Evolutionary conservation across 2,113 vertebrate genomes (phyloP), one percentile per base, ranked within the genome.

Genomic region (Heloderma charlesbogerti): DNA sequence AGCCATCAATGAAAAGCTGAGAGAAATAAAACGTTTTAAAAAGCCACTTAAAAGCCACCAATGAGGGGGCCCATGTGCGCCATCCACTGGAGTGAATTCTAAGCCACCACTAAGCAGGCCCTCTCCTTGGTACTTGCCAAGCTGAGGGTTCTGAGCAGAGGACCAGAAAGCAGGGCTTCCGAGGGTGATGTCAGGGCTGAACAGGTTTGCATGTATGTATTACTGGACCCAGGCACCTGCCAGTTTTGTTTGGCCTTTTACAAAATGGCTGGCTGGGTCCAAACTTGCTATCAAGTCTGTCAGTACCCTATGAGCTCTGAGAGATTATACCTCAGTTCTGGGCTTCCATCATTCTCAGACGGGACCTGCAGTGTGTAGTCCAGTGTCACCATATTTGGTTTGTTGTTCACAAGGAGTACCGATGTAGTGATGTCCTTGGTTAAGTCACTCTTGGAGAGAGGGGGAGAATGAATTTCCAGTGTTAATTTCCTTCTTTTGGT

Each of bases 371-470:
- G 97, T 0, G 99, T 99, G 95, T 99, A 99, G 96, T 99, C 99
- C 96, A 99, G 96, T 7, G 99, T 99, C 92, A 99, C 98, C 99
- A 99, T 99, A 89, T 99, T 98, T 0, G 98, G 98, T 80, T 98
- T 99, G 94, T 96, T 99, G 97, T 99, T 98, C 6, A 99, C 98
- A 93, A 98, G 98, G 93, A 99, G 97, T 94, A 99, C 98, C 0
- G 99, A 99, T 0, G 99, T 99, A 34, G 97, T 97, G 94, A 99
- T 99, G 94, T 99, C 98, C 96, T 98, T 98, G 90, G 98, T 99
- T 72, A 99, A 93, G 92, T 99, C 99, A 57, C 99, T 99, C 99
- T 99, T 95, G 67, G 93, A 94, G 89, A 86, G 40, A 93, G 2
- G 48, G 7, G 9, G 1, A 16, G 16, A 88, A 43, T 40, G 34